phyloP scores from a whole-genome alignment of 30 jellyfish, hydroid and myxozoan species.

The Hydra vulgaris region DNA sequence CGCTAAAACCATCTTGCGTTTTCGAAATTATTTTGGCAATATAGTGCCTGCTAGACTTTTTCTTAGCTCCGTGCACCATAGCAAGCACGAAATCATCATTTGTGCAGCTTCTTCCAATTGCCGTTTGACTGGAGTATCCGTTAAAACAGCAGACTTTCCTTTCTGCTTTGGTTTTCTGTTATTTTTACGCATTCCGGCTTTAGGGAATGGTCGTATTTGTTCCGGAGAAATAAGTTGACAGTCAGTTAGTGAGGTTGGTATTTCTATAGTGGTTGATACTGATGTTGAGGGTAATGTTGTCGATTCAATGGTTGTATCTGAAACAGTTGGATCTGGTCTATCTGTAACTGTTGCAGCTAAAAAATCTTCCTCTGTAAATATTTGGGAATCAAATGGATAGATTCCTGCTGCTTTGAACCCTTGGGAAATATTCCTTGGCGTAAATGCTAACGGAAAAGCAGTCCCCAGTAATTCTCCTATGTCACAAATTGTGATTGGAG shows the following conservation, averaged over 20 bases:
- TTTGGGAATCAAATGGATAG: background rate
- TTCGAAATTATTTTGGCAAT: too few relatives aligned
- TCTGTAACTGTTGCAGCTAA: background rate
- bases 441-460: background rate
- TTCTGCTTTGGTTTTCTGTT: background rate
- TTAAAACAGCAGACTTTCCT: background rate
- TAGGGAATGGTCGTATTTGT: background rate
- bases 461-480: constrained; percentile 3
- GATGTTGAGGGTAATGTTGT: background rate
- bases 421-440: background rate
- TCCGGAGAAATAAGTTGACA: background rate
- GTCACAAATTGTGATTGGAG: background rate
- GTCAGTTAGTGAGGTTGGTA: background rate
- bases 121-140: background rate
- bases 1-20: too few relatives aligned
- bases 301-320: background rate
- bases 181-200: background rate
- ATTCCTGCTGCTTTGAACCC: constrained; percentile 10
- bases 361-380: background rate
- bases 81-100: background rate
- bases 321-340: background rate
- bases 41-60: too few relatives aligned
- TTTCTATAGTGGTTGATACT: background rate
- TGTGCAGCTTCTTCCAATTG: background rate
- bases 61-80: too few relatives aligned